Conservation (phyloP, 2,113 vertebrate species). For the Odocoileus hemionus region DNA sequence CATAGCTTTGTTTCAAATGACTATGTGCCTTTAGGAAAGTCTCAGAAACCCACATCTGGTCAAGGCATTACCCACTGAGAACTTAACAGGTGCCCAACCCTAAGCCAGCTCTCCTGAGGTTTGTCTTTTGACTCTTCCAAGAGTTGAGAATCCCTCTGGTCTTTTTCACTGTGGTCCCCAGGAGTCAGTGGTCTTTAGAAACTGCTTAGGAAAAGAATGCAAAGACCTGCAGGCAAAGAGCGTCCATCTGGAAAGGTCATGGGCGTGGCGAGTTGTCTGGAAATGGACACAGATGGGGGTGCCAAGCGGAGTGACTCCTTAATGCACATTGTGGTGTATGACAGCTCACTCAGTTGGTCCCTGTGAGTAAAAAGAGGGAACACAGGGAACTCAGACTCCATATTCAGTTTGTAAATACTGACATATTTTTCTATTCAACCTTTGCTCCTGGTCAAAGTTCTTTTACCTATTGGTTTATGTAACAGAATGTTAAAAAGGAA, state of each 20-base stretch:
- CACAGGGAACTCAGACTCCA: not conserved
- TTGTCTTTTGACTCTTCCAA: not conserved
- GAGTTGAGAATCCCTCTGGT: not conserved
- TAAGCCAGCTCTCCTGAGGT: not conserved
- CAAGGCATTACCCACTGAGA: not conserved
- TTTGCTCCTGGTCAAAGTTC: not conserved
- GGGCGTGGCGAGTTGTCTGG: conserved; percentile 84
- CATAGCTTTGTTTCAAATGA: not conserved
- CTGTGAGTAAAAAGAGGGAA: conserved; percentile 73
- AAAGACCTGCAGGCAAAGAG: conserved; percentile 86
- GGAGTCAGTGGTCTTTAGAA: not conserved
- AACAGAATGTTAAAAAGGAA: not conserved
- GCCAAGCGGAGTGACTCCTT: conserved; percentile 90
- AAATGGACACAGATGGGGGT: conserved; percentile 83
- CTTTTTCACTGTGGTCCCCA: not conserved
- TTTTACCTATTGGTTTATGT: not conserved
- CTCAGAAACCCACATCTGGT: not conserved
- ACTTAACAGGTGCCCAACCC: not conserved
- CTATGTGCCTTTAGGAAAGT: not conserved
- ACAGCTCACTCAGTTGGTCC: conserved; percentile 89
- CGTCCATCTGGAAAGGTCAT: conserved; percentile 89
- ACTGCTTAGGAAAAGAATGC: conserved; percentile 3
- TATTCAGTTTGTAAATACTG: not conserved
- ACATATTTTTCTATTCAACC: not conserved
- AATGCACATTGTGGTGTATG: conserved; percentile 94